Evolutionary conservation across 1,140 invertebrate genomes (phyloP), one percentile per base, ranked within the genome.

Genomic region (Parasteatoda tepidariorum): DNA sequence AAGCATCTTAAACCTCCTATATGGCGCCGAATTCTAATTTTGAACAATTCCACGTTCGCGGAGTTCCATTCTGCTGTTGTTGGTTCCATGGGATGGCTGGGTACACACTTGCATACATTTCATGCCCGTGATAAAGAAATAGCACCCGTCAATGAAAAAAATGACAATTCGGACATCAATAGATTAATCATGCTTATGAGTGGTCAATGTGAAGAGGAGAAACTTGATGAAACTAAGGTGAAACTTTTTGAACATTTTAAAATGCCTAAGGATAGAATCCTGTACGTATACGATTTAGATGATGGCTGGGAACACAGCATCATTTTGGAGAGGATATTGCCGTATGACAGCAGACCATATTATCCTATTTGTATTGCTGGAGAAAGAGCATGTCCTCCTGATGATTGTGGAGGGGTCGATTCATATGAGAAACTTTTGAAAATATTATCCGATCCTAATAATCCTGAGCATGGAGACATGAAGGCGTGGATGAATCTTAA

Each of bases 11-110:
- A 59, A 31, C 70, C 70, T 57, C 1, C 9, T 33, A 73, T 73
- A 31, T 73, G 70, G 70, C 70, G 70, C 9, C 70, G 70, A 22
- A 73, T 73, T 57, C 48, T 57, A 73, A 54, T 73, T 15, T 54
- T 54, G n/a, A 28, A 18, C 1, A 18, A 57, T 59, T 73, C 28
- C 24, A 59, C 13, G n/a, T 73, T 73, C n/a, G 28, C 15, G n/a
- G 18, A 73, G 24, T 18, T 73, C 5, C 70, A 59, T 31, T 31
- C 15, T 9, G 28, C 71, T n/a, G 59, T 74, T 59, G 48, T 57
- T 34, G 26, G 41, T 74, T 5, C 54, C 0, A 74, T 74, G 71
- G 71, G 71, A 24, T 74, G 71, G 71, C 4, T n/a, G n/a, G n/a
- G n/a, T n/a, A n/a, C n/a, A n/a, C n/a, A 74, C 13, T 74, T 57